phyloP scores from a whole-genome alignment of 2,113 vertebrate species.

The Myotis lucifugus region DNA sequence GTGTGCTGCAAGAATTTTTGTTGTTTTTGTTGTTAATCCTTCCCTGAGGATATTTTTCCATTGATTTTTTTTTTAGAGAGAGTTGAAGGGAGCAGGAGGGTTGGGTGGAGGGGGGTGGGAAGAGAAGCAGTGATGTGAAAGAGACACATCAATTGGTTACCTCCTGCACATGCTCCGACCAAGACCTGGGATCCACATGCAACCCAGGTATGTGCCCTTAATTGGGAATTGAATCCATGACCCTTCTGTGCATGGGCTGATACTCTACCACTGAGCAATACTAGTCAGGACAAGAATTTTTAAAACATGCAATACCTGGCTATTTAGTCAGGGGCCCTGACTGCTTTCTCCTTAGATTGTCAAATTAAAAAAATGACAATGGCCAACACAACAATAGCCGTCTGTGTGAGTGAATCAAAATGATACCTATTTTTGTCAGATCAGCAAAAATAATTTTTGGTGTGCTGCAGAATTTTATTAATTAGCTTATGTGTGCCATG shows the following conservation, averaged over 20 bases:
- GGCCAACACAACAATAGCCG: neutral
- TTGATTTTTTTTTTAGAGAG: too few species aligned
- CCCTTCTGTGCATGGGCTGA: too few species aligned
- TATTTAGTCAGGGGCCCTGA: neutral
- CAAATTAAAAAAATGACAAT: neutral
- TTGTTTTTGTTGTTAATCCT: neutral
- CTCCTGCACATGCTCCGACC: too few species aligned
- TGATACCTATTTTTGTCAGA: neutral
- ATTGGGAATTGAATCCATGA: too few species aligned
- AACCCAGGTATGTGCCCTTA: too few species aligned
- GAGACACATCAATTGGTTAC: too few species aligned
- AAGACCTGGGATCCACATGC: too few species aligned
- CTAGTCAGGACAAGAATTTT: neutral
- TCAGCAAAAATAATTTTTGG: neutral
- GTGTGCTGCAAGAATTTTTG: neutral
- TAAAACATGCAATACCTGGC: neutral
- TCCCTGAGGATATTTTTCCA: too few species aligned
- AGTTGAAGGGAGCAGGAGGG: too few species aligned
- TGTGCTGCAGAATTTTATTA: neutral
- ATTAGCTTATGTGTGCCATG: neutral
- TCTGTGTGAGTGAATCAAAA: neutral
- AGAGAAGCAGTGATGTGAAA: too few species aligned
- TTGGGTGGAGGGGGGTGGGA: too few species aligned
- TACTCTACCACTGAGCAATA: too few species aligned
- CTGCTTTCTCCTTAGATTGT: neutral